A percentile compares a stretch with the other conserved stretches of the same genome.
Conservation (phyloP, 2,888 invertebrate species). For the Loripinus fragilis region DNA sequence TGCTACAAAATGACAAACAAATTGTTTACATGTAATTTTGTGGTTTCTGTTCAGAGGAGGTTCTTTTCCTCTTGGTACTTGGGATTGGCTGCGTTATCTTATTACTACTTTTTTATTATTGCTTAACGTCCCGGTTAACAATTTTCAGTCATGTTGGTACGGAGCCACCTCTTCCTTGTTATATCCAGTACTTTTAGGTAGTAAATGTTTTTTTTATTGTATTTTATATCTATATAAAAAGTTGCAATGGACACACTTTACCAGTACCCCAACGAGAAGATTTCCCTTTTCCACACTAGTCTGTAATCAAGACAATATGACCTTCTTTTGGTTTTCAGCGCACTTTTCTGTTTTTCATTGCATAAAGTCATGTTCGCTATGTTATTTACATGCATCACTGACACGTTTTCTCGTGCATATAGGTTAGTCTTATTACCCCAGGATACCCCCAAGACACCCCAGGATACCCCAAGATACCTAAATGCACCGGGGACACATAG, state of each 20-base stretch:
- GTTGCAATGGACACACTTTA: not conserved
- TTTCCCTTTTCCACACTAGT: no score
- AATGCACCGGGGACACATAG: no score
- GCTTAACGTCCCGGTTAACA: no score
- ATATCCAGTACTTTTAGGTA: not conserved
- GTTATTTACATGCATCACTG: not conserved
- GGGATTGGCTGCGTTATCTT: no score
- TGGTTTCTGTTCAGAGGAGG: not conserved
- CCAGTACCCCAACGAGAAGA: not conserved
- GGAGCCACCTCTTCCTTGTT: not conserved
- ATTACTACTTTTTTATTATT: no score
- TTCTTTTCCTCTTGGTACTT: no score
- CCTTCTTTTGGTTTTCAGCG: conserved; percentile 17
- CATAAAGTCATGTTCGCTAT: not conserved
- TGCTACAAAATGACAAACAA: not conserved
- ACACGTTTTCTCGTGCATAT: no score
- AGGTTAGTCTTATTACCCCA: no score
- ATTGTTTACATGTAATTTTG: not conserved
- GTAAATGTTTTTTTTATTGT: not conserved
- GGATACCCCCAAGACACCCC: no score
- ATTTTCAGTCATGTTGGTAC: not conserved
- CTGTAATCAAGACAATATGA: conserved; percentile 7
- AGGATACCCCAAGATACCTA: no score
- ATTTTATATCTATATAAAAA: not conserved
- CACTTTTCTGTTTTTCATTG: conserved; percentile 1